These are phyloP conservation scores for Mormoops blainvillei DNA, from an alignment of 2,113 vertebrate genomes.

Conservation along the genomic window DNA sequence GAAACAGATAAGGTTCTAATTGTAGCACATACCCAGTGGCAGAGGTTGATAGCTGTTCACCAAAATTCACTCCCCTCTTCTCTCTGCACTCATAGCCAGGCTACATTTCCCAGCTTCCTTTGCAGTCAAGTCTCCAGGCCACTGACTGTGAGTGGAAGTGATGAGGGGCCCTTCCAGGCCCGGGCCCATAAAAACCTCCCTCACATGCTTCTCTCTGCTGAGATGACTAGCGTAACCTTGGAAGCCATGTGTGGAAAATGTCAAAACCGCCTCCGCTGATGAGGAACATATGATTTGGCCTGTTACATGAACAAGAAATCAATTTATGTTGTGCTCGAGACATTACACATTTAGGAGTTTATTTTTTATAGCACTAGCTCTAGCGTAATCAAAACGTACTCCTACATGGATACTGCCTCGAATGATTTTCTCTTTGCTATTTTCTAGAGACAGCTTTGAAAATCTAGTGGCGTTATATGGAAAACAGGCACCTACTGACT, in stretches of 20 bases:
- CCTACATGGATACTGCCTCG: neutral
- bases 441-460: neutral
- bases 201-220: neutral
- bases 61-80: neutral
- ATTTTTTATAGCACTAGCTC: neutral
- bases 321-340: constrained; percentile 2
- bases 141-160: neutral
- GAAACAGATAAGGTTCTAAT: neutral
- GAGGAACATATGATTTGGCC: neutral
- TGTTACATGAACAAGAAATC: constrained; percentile 16
- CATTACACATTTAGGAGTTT: neutral
- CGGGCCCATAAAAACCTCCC: neutral
- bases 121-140: neutral
- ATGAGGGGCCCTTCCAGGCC: neutral
- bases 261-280: neutral
- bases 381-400: constrained; percentile 5
- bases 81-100: neutral
- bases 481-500: neutral
- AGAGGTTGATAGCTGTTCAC: neutral
- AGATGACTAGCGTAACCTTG: neutral
- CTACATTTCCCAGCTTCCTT: neutral
- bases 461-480: neutral
- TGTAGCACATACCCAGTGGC: neutral
- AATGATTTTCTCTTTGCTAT: neutral
- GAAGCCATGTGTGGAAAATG: neutral